phyloP scores from a whole-genome alignment of 2,888 invertebrate genomes.

The Drosophila affinis region DNA sequence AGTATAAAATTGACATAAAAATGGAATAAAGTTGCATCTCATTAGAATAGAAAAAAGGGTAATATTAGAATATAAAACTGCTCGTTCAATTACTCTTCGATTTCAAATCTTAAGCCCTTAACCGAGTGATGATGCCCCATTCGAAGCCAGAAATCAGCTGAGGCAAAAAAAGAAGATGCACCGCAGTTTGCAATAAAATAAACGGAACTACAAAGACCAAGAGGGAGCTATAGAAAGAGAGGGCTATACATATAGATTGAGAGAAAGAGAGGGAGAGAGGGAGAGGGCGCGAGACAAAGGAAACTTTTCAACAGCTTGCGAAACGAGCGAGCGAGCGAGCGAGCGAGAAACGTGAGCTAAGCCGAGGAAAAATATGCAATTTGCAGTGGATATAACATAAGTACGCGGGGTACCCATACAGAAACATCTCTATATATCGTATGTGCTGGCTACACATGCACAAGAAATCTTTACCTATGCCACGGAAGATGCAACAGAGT shows the following conservation, averaged over 20 bases:
- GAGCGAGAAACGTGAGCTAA: conserved; percentile 58
- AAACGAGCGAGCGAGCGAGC: conserved; percentile 50
- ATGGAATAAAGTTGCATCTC: too few relatives aligned
- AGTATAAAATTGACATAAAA: too few relatives aligned
- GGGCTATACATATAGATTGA: conserved; percentile 21
- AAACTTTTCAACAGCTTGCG: conserved; percentile 59
- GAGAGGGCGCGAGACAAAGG: conserved; percentile 36
- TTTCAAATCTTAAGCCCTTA: background rate
- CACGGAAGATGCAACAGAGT: conserved; percentile 38
- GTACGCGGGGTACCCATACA: conserved; percentile 5
- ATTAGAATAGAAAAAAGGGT: background rate
- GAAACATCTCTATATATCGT: background rate
- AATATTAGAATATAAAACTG: too few relatives aligned
- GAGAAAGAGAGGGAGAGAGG: conserved; percentile 1
- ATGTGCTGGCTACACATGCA: conserved; percentile 15
- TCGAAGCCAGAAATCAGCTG: background rate
- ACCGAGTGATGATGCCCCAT: conserved; percentile 1
- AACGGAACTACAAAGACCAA: conserved; percentile 46
- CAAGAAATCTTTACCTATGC: conserved; percentile 30
- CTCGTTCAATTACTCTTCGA: background rate
- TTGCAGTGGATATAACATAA: conserved; percentile 43
- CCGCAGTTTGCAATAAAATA: conserved; percentile 43
- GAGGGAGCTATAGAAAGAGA: conserved; percentile 3
- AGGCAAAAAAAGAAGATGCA: conserved; percentile 16
- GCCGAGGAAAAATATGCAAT: conserved; percentile 53